These are phyloP conservation scores for Philopotamus ludificatus DNA, from an alignment of 1,140 invertebrate species.

Conservation along the genomic window DNA sequence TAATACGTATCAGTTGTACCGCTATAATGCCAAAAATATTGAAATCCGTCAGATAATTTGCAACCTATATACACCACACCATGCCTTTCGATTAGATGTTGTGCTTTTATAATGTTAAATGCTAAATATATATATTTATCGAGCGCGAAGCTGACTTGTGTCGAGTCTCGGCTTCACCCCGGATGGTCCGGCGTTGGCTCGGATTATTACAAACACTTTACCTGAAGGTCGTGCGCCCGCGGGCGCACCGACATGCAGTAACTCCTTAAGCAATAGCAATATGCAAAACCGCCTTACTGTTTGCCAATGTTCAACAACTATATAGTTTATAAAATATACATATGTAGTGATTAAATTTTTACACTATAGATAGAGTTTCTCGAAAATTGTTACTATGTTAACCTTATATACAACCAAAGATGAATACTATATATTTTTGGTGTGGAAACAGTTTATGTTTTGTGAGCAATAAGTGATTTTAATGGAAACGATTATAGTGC, in stretches of 20 bases:
- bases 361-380: background rate
- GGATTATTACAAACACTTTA: no score
- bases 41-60: no score
- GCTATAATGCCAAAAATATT: no score
- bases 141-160: background rate
- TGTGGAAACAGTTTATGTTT: no score
- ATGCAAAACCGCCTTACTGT: slow-evolving; percentile 34
- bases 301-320: slow-evolving; percentile 32
- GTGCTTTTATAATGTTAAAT: background rate
- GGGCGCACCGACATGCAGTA: background rate
- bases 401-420: slow-evolving; percentile 35
- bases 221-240: background rate
- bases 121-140: background rate
- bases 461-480: no score
- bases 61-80: no score
- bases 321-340: slow-evolving; percentile 17
- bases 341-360: background rate
- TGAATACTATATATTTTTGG: no score
- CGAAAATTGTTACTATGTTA: slow-evolving; percentile 24
- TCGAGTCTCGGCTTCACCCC: background rate
- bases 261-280: slow-evolving; percentile 19
- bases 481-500: no score
- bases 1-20: no score
- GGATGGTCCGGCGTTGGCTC: no score
- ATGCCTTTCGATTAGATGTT: slow-evolving; percentile 6